Evolutionary conservation across 2,113 vertebrate genomes (phyloP), one percentile per base, ranked within the genome.

Genomic region (Callopanchax toddi): DNA sequence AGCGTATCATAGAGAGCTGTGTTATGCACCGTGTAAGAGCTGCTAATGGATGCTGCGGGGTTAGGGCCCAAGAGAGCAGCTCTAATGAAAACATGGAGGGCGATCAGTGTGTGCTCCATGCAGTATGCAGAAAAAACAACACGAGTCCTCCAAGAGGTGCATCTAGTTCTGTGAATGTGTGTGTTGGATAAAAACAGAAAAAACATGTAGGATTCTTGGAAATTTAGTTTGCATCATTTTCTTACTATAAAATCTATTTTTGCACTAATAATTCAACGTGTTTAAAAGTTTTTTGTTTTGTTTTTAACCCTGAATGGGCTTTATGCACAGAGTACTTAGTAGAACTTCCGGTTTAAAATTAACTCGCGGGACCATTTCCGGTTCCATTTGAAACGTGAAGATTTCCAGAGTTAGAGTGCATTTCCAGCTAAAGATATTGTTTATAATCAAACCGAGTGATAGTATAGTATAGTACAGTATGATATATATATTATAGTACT

Each of bases 1-100:
- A 76, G 60, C 48, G 65, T 67, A 45, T 79, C 73, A 64, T n/a
- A 5, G 78, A 50, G 60, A 46, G 48, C 56, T 40, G 79, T 63
- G 67, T 68, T 66, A 37, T 74, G 75, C 62, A 53, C 52, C 43
- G 51, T 53, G 57, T 26, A 58, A 74, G 58, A 78, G 66, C 71
- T 71, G 78, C 76, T 86, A 86, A 86, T 84, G 81, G 78, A 82
- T 69, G 65, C 73, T 76, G 71, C 64, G 25, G 58, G 78, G 66
- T 67, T 37, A 51, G 71, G 68, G 50, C 62, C 65, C 49, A 53
- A 59, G 78, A 79, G 78, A 78, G 21, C 63, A 37, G 50, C 50
- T 64, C 56, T 83, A 83, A 85, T 83, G 63, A 86, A 78, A 85
- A 73, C 61, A 60, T 57, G 63, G 25, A 44, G 32, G 54, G 51